Base-by-base conservation (phyloP, 92 coral and sea anemone species). In the Phenganax stokvisi region DNA sequence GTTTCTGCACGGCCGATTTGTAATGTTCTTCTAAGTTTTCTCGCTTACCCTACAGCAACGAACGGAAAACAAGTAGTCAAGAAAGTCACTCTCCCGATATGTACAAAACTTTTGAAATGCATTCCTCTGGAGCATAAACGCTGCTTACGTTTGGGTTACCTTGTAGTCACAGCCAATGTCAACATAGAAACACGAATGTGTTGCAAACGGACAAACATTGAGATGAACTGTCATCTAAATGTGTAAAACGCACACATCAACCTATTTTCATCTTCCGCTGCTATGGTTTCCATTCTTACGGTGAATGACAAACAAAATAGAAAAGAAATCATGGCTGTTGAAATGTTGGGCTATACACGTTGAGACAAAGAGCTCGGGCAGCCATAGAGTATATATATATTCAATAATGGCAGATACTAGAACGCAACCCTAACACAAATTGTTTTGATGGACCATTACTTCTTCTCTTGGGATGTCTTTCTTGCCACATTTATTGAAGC, bases 391-490 rank as follows among this genome's bases (percentile, higher is more conserved):
- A 20, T 59, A 59, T 59, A 1, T 59, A 59, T 59, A 1, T 59
- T 13, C 65, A 7, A 13, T 25, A 59, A 13, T 25, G 65, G n/a
- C 65, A 59, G 65, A 59, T 59, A 3, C n/a, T 59, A 1, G 65
- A 59, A 25, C 7, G 27, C 65, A 13, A 7, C 47, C 51, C n/a
- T 1, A 68, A 9, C 73, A 59, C 25, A 13, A 59, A 59, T 59
- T 59, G 12, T 71, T 10, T 71, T 47, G 47, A 37, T 20, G 16
- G 2, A 71, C 9, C 15, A 71, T 44, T 76, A 92, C 98, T 92
- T 94, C 98, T 65, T 94, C 98, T 81, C 98, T 90, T 54, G 98
- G 97, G 20, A 94, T 94, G 56, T 94, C 98, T 80, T 94, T 94
- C 37, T 87, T 90, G 5, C 98, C 98, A 66, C 98, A 94, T 80